Conservation (phyloP, 2,888 invertebrate genomes). For the Thereva unica region DNA sequence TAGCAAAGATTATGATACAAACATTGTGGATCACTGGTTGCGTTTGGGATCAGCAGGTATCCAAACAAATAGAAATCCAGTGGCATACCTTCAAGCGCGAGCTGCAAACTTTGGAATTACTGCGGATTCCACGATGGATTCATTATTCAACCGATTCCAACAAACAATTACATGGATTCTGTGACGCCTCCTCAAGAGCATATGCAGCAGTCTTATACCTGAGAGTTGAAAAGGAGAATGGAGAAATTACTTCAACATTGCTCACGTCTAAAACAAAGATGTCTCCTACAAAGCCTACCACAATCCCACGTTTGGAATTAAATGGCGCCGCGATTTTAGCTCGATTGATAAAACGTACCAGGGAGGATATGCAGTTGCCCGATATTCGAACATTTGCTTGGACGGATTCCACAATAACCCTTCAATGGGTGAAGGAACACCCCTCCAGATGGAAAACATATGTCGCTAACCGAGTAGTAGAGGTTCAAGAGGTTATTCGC, state of each 20-base stretch:
- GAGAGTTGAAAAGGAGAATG: neutral
- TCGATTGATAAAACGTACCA: neutral
- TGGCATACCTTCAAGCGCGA: neutral
- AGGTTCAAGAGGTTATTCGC: neutral
- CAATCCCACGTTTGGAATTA: conserved; percentile 45
- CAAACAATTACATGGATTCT: conserved; percentile 10
- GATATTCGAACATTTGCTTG: neutral
- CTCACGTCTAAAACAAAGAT: neutral
- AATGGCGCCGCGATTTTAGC: conserved; percentile 19
- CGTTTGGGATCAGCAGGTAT: no score
- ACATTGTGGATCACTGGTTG: no score
- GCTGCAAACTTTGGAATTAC: neutral
- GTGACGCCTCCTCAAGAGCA: conserved; percentile 18
- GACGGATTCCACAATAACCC: conserved; percentile 11
- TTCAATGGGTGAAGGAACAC: conserved; percentile 9
- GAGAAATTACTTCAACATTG: neutral
- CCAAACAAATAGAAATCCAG: neutral
- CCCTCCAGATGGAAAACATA: conserved; percentile 1
- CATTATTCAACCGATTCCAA: neutral
- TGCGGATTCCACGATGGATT: neutral
- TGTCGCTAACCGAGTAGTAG: conserved; percentile 15
- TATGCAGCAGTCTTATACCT: conserved; percentile 7
- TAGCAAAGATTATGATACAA: no score
- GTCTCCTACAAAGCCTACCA: conserved; percentile 39
- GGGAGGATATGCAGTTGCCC: neutral